Base-by-base conservation (phyloP, 2,113 vertebrate genomes). In the Sorex araneus region DNA sequence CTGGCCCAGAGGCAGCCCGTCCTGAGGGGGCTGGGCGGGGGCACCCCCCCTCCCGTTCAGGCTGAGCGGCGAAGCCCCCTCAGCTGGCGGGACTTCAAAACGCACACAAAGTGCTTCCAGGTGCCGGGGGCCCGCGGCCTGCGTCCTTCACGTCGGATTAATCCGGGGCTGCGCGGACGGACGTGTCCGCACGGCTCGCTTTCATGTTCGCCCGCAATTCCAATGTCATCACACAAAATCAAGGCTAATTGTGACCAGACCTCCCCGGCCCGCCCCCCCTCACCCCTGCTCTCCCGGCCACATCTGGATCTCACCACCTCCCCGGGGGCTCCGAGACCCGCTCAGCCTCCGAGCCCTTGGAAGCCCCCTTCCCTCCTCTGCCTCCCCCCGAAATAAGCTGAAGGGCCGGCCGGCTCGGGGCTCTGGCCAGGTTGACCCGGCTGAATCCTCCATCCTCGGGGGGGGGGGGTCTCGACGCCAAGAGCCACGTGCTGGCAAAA, bases 231-330 rank as follows among this genome's bases (percentile, higher is more conserved):
- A 91, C 97, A 97, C 97, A 96, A 98, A 98, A 99, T 99, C 98
- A 99, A 97, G 97, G 97, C 98, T 99, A 99, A 99, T 99, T 99
- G 98, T 97, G 98, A 99, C 98, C 99, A 99, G 99, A 96, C 79
- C 97, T 96, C 87, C 85, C 91, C 95, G 96, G 77, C 7, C 79
- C 45, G 54, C 81, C 94, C 81, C 94, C 80, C 47, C 34, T 92
- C 96, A 91, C 93, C 95, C 69, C 79, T 0, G 83, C 92, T 87
- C 97, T 90, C 96, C 94, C 97, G 95, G 88, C 97, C 96, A 98
- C 99, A 99, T 99, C 99, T 99, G 99, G 98, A 98, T 95, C 98
- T 97, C 98, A 99, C 98, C 98, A 97, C 97, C 75, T 34, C 97
- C 96, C 96, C 0, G 0, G 89, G 97, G 87, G 89, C 95, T 67